Conservation (phyloP, 2,888 invertebrate species). For the Acrobasis suavella region DNA sequence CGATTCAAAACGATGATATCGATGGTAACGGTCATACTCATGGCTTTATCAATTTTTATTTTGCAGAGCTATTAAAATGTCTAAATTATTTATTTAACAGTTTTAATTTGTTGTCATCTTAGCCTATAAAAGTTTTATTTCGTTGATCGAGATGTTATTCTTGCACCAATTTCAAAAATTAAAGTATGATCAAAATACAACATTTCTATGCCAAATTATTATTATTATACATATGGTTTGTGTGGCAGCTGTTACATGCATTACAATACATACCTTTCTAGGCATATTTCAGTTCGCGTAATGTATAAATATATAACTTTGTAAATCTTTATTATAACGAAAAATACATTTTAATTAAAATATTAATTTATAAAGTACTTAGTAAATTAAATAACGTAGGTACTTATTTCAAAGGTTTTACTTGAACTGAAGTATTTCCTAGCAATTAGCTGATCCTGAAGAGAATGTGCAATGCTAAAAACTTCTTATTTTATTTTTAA, state of each 20-base stretch:
- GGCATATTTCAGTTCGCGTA: constrained; percentile 68
- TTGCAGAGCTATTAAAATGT: not conserved
- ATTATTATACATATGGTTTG: constrained; percentile 63
- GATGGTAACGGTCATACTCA: constrained; percentile 15
- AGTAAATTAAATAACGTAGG: no score
- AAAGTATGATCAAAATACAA: constrained; percentile 36
- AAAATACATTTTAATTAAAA: no score
- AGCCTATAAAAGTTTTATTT: constrained; percentile 13
- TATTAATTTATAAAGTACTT: no score
- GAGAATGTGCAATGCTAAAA: constrained; percentile 81
- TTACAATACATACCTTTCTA: constrained; percentile 61
- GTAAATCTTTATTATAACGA: constrained; percentile 1
- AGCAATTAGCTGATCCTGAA: constrained; percentile 73
- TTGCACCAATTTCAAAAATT: constrained; percentile 74
- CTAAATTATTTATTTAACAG: constrained; percentile 1
- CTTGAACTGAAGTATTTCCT: constrained; percentile 67
- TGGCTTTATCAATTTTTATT: constrained; percentile 8
- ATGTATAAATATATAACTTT: not conserved
- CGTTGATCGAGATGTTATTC: constrained; percentile 37
- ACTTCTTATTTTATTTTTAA: constrained; percentile 76
- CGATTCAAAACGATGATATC: constrained; percentile 1
- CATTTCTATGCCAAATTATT: constrained; percentile 45
- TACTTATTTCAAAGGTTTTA: constrained; percentile 7
- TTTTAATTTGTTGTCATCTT: not conserved
- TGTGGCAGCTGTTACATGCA: constrained; percentile 80